A percentile compares a stretch with the other conserved stretches of the same genome.
Evolutionary conservation across 92 coral and sea anemone species (phyloP).

Genomic region (Anthopleura xanthogrammica): DNA sequence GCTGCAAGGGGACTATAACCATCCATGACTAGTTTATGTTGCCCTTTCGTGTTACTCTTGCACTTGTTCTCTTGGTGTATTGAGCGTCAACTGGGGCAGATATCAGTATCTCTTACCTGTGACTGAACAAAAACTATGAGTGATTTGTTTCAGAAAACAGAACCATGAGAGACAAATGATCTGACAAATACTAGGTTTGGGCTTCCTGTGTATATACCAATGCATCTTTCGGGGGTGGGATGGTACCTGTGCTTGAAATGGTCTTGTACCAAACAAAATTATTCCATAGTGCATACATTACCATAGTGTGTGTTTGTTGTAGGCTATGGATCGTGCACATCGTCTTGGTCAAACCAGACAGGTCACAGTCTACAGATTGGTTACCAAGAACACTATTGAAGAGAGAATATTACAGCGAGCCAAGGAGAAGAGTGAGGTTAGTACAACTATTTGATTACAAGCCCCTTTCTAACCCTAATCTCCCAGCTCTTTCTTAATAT

Average conservation of each 20-base stretch:
- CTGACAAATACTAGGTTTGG: too few relatives aligned
- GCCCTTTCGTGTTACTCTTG: slow-evolving; percentile 31
- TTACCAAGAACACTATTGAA: slow-evolving; percentile 93
- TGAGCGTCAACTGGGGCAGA: slow-evolving; percentile 52
- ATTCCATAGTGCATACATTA: too few relatives aligned
- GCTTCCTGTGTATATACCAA: too few relatives aligned
- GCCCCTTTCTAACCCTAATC: neutral
- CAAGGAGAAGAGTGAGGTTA: slow-evolving; percentile 95
- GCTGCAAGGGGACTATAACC: too few relatives aligned
- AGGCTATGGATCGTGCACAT: slow-evolving; percentile 99
- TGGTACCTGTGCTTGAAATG: too few relatives aligned
- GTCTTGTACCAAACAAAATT: too few relatives aligned
- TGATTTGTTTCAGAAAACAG: slow-evolving; percentile 26
- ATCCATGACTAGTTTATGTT: too few relatives aligned
- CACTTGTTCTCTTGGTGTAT: slow-evolving; percentile 30
- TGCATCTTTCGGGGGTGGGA: too few relatives aligned
- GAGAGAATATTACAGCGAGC: slow-evolving; percentile 98
- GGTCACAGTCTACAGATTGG: slow-evolving; percentile 93
- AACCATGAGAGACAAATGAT: slow-evolving; percentile 14
- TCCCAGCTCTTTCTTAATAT: neutral
- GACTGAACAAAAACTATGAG: slow-evolving; percentile 14
- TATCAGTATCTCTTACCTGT: slow-evolving; percentile 32
- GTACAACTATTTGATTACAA: neutral
- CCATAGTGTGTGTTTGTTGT: neutral
- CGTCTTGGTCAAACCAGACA: slow-evolving; percentile 97